A percentile compares a stretch with the other conserved stretches of the same genome.
phyloP scores from a whole-genome alignment of 2,797 vertebrate genomes.

The Rhincodon typus region DNA sequence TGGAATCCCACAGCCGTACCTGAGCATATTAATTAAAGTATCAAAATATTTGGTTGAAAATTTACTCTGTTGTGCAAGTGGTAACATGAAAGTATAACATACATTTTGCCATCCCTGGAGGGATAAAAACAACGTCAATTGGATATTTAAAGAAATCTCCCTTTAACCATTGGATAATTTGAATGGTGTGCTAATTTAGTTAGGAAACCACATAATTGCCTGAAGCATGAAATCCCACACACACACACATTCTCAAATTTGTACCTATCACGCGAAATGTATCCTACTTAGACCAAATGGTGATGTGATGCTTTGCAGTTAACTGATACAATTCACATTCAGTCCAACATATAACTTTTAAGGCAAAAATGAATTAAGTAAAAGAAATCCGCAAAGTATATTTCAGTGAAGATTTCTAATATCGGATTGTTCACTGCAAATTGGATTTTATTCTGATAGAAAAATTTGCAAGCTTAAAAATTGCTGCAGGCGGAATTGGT shows the following conservation, averaged over 20 bases:
- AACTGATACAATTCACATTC: neutral
- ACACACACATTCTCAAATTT: neutral
- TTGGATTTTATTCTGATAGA: neutral
- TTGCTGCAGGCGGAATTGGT: neutral
- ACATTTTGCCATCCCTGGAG: neutral
- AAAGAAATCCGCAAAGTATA: neutral
- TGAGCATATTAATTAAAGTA: neutral
- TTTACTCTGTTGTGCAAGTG: neutral
- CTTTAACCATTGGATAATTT: neutral
- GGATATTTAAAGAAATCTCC: neutral
- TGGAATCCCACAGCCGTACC: neutral
- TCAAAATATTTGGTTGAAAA: neutral
- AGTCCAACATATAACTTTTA: neutral
- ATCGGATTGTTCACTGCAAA: neutral
- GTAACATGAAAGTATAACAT: neutral
- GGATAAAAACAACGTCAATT: neutral
- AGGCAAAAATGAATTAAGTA: neutral
- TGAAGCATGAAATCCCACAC: constrained; percentile 13
- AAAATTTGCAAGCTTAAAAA: neutral
- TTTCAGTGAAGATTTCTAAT: neutral
- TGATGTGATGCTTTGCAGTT: neutral
- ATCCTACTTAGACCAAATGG: neutral
- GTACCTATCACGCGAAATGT: neutral
- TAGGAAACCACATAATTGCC: neutral
- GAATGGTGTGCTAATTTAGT: neutral